phyloP scores from a whole-genome alignment of 1,140 invertebrate species.

The Tetramorium parvispinum region DNA sequence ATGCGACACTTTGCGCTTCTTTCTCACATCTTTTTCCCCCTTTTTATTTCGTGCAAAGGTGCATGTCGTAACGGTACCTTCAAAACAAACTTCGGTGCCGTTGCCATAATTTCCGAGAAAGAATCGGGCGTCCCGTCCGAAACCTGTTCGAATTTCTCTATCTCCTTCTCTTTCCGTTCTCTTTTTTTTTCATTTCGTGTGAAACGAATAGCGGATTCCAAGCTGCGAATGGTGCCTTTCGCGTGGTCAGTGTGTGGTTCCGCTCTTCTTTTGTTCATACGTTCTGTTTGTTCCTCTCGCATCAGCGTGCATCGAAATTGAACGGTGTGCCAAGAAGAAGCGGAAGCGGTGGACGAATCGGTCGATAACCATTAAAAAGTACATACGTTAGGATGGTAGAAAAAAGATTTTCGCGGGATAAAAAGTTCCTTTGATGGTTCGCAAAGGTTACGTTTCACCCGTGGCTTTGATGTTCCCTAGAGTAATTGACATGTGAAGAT shows the following conservation, averaged over 20 bases:
- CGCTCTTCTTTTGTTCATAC: constrained; percentile 5
- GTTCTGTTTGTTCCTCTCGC: background rate
- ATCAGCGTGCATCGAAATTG: constrained; percentile 28
- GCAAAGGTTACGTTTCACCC: constrained; percentile 68
- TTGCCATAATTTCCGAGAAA: constrained; percentile 48
- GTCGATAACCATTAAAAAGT: constrained; percentile 67
- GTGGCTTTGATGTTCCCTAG: constrained; percentile 87
- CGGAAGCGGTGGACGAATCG: constrained; percentile 74
- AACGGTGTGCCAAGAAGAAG: constrained; percentile 64
- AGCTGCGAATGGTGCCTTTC: constrained; percentile 40
- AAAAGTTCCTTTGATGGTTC: constrained; percentile 68
- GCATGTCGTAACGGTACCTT: constrained; percentile 45
- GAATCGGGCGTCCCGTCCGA: constrained; percentile 46
- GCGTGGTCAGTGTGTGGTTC: constrained; percentile 22
- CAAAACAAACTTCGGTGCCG: constrained; percentile 46
- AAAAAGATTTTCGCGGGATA: constrained; percentile 73
- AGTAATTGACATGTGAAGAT: constrained; percentile 89
- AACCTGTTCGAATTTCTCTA: constrained; percentile 39
- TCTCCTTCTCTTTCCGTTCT: background rate
- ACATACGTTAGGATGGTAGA: constrained; percentile 70
- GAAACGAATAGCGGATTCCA: constrained; percentile 41
- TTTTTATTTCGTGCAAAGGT: constrained; percentile 34
- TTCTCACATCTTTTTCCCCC: background rate
- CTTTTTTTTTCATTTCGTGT: background rate
- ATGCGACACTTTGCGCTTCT: constrained; percentile 28